Evolutionary conservation across 2,797 vertebrate species (phyloP).

Genomic region (Myripristis jacobus): DNA sequence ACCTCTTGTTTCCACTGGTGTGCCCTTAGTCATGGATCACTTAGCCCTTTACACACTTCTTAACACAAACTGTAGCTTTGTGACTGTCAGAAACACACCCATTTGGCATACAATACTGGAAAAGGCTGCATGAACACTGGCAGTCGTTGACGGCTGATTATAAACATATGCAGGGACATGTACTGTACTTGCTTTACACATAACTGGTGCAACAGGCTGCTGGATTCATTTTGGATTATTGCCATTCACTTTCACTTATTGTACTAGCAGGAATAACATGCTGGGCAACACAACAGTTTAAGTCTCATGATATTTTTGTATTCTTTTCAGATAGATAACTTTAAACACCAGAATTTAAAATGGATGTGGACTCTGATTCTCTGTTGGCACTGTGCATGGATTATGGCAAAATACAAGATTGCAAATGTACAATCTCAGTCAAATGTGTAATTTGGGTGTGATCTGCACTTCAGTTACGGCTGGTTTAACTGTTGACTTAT

Average conservation of each 20-base stretch:
- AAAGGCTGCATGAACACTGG: slow-evolving; percentile 55
- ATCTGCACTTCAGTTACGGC: not conserved
- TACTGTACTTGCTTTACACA: slow-evolving; percentile 13
- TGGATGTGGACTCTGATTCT: not conserved
- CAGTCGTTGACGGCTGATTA: slow-evolving; percentile 44
- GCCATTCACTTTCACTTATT: not conserved
- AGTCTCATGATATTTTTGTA: not conserved
- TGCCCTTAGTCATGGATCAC: slow-evolving; percentile 3
- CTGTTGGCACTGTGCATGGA: not conserved
- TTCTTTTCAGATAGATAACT: not conserved
- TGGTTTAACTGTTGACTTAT: not conserved
- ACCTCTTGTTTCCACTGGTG: slow-evolving; percentile 28
- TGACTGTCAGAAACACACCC: slow-evolving; percentile 65
- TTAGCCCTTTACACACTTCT: slow-evolving; percentile 23
- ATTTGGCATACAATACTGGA: slow-evolving; percentile 67
- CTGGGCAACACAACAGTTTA: slow-evolving; percentile 1
- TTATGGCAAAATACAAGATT: not conserved
- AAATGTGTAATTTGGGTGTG: not conserved
- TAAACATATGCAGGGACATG: slow-evolving; percentile 57
- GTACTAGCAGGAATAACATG: slow-evolving; percentile 22
- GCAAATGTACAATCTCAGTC: not conserved
- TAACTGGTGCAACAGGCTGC: no score
- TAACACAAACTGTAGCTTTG: slow-evolving; percentile 47
- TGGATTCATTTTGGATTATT: slow-evolving; percentile 7
- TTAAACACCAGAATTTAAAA: not conserved